Evolutionary conservation across 2,797 vertebrate genomes (phyloP).

Genomic region (Adrianichthys oophorus): DNA sequence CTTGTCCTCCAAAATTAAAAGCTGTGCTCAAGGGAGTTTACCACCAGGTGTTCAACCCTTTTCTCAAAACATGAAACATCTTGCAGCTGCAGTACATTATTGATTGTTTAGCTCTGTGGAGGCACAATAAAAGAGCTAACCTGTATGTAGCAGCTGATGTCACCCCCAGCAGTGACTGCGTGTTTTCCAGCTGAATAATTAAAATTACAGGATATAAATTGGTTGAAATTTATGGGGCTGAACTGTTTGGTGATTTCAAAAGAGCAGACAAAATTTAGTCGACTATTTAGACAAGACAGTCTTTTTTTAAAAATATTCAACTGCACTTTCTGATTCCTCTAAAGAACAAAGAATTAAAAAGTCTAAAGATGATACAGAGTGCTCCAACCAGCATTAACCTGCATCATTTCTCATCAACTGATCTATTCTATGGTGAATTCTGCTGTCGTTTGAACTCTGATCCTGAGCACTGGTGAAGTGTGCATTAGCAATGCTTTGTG

Average conservation of each 20-base stretch:
- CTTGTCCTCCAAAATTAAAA: conserved; percentile 25
- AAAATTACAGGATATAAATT: too few relatives aligned
- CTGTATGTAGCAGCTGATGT: conserved; percentile 8
- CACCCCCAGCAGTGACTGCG: not conserved
- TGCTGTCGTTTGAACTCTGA: conserved; percentile 13
- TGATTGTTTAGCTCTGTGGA: conserved; percentile 35
- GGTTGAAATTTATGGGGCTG: too few relatives aligned
- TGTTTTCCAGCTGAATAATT: too few relatives aligned
- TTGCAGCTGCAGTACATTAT: conserved; percentile 37
- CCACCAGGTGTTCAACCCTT: conserved; percentile 15
- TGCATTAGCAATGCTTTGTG: conserved; percentile 1
- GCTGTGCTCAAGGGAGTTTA: conserved; percentile 19
- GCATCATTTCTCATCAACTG: conserved; percentile 18
- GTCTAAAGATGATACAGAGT: conserved; percentile 25
- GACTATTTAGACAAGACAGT: too few relatives aligned
- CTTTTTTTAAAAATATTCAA: too few relatives aligned
- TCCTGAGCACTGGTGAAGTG: conserved; percentile 3
- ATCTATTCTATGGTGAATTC: conserved; percentile 34
- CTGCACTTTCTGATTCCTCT: too few relatives aligned
- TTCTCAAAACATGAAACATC: conserved; percentile 38
- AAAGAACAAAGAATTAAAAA: conserved; percentile 3
- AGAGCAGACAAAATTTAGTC: too few relatives aligned
- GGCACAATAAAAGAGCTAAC: not conserved
- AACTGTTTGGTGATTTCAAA: too few relatives aligned
- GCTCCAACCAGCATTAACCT: conserved; percentile 17